Percentiles rank a stretch among this genome's conserved stretches.
Evolutionary conservation across 2,797 vertebrate species (phyloP).

Genomic region (Lutjanus campechanus): DNA sequence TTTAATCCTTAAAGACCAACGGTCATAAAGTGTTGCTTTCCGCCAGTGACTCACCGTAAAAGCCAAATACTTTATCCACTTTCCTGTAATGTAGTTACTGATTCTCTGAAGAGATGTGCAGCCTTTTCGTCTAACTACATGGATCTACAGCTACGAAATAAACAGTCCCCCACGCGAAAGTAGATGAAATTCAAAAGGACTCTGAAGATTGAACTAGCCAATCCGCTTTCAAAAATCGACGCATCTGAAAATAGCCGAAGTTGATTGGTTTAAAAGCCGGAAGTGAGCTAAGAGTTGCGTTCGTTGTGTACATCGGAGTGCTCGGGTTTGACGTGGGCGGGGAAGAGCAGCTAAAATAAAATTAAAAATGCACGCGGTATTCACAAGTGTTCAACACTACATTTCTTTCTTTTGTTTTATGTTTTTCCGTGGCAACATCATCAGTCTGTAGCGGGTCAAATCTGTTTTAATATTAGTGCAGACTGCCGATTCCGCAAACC

Average conservation of each 20-base stretch:
- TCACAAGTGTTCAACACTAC: too few species aligned
- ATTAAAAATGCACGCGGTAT: background rate
- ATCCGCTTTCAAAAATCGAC: constrained; percentile 46
- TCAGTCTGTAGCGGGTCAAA: background rate
- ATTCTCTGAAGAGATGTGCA: accelerated
- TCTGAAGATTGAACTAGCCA: constrained; percentile 62
- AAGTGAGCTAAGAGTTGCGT: background rate
- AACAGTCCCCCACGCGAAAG: background rate
- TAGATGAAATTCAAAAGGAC: constrained; percentile 55
- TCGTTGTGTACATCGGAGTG: accelerated
- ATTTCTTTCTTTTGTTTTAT: background rate
- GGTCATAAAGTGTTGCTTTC: background rate
- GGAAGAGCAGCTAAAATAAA: accelerated
- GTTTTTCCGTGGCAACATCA: background rate
- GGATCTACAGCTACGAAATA: background rate
- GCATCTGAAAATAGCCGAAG: background rate
- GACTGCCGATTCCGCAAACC: background rate
- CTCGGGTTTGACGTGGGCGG: background rate
- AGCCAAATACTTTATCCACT: background rate
- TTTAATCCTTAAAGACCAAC: background rate
- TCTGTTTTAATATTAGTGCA: background rate
- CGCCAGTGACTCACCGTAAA: constrained; percentile 40
- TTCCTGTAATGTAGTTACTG: background rate
- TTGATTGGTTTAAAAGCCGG: constrained; percentile 62
- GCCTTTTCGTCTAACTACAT: accelerated